Conservation (phyloP, 2,888 invertebrate species). For the Camptogramma bilineatum region DNA sequence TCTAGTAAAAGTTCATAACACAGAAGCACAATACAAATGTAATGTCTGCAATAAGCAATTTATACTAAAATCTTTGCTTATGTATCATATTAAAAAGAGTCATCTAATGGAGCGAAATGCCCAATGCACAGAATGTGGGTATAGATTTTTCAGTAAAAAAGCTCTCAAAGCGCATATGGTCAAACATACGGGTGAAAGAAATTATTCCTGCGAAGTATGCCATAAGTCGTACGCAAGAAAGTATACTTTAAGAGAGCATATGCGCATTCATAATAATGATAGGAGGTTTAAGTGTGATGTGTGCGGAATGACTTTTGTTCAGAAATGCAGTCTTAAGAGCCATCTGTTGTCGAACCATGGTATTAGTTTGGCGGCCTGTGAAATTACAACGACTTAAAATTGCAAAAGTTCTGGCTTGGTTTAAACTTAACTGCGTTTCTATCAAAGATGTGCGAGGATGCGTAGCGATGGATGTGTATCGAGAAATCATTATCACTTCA, state of each 20-base stretch:
- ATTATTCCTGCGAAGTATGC: conserved; percentile 67
- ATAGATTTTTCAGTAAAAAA: conserved; percentile 82
- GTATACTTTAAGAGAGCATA: conserved; percentile 70
- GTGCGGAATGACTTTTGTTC: conserved; percentile 70
- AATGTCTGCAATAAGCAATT: conserved; percentile 70
- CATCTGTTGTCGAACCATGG: conserved; percentile 32
- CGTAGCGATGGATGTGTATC: no score
- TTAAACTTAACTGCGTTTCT: no score
- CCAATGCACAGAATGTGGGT: conserved; percentile 80
- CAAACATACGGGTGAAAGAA: conserved; percentile 75
- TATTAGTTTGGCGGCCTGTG: conserved; percentile 19
- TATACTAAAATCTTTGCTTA: conserved; percentile 68
- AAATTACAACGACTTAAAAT: conserved; percentile 7
- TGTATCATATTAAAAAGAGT: conserved; percentile 49
- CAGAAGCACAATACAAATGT: conserved; percentile 74
- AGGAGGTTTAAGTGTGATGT: conserved; percentile 73
- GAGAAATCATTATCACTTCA: no score
- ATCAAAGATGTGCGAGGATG: no score
- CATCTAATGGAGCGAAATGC: conserved; percentile 81
- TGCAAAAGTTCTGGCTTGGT: no score
- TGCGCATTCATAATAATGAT: conserved; percentile 78
- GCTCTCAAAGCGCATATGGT: conserved; percentile 82
- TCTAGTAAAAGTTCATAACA: conserved; percentile 73
- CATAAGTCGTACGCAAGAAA: conserved; percentile 74
- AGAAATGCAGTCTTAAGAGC: conserved; percentile 71